Conservation (phyloP, 1,140 invertebrate species). For the Sminthurinus signatus region DNA sequence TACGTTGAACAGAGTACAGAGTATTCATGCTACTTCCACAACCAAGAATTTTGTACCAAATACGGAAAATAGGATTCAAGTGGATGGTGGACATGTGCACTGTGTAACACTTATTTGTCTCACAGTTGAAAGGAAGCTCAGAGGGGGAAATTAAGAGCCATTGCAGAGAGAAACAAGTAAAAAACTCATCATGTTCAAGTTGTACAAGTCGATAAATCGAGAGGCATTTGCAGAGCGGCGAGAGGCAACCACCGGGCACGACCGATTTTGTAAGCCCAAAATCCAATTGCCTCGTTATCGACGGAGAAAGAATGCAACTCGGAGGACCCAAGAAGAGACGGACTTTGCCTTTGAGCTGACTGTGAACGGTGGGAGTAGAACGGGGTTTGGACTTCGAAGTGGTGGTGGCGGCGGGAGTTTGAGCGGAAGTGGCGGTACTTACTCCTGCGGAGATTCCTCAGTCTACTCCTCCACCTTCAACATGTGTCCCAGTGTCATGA, state of each 20-base stretch:
- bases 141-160: no score
- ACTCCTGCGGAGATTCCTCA: background rate
- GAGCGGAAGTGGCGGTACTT: background rate
- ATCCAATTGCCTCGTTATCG: slow-evolving; percentile 7
- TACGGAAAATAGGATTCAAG: no score
- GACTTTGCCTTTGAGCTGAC: background rate
- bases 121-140: no score
- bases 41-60: no score
- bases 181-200: slow-evolving; percentile 11
- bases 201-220: background rate
- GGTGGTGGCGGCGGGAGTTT: background rate
- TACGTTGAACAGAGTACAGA: no score
- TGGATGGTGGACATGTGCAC: no score
- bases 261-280: slow-evolving; percentile 6
- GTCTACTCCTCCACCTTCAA: background rate
- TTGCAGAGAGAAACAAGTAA: no score
- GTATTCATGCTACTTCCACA: no score
- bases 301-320: background rate
- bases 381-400: background rate
- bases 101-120: no score
- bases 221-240: background rate
- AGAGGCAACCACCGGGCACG: slow-evolving; percentile 3
- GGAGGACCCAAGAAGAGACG: slow-evolving; percentile 8
- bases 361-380: background rate
- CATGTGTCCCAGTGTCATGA: slow-evolving; percentile 3